phyloP scores from a whole-genome alignment of 2,888 invertebrate species.

The Drosophila multiciliata region DNA sequence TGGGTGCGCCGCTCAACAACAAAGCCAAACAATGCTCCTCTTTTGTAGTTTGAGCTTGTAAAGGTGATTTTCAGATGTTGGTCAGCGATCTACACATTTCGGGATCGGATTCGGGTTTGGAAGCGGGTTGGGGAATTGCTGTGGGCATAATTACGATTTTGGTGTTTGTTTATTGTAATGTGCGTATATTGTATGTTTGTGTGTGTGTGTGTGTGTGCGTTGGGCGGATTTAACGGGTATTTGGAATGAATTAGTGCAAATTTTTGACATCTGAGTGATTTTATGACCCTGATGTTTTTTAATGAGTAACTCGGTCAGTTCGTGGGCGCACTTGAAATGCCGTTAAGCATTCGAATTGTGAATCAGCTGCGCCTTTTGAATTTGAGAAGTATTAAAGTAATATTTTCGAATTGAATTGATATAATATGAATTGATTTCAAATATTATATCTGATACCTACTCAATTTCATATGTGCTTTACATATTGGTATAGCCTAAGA shows the following conservation, averaged over 20 bases:
- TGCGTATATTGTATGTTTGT: constrained; percentile 5
- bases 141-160: constrained; percentile 65
- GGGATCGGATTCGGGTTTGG: constrained; percentile 21
- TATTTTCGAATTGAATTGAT: not conserved
- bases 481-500: not conserved
- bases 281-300: constrained; percentile 53
- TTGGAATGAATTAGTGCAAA: constrained; percentile 75
- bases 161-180: constrained; percentile 3
- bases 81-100: constrained; percentile 51
- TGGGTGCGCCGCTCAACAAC: constrained; percentile 61
- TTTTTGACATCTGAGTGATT: constrained; percentile 75
- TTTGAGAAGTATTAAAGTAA: not conserved
- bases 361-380: constrained; percentile 13
- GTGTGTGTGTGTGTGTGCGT: constrained; percentile 25
- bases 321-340: constrained; percentile 51
- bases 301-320: constrained; percentile 35
- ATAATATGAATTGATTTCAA: not conserved
- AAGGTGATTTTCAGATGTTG: constrained; percentile 63
- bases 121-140: constrained; percentile 32
- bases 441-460: not conserved
- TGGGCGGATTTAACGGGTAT: constrained; percentile 65
- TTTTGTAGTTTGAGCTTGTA: constrained; percentile 74
- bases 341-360: constrained; percentile 34
- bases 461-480: not conserved
- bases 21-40: constrained; percentile 63